These are phyloP conservation scores for Istiophorus platypterus DNA, from an alignment of 2,113 vertebrate species.

Conservation along the genomic window DNA sequence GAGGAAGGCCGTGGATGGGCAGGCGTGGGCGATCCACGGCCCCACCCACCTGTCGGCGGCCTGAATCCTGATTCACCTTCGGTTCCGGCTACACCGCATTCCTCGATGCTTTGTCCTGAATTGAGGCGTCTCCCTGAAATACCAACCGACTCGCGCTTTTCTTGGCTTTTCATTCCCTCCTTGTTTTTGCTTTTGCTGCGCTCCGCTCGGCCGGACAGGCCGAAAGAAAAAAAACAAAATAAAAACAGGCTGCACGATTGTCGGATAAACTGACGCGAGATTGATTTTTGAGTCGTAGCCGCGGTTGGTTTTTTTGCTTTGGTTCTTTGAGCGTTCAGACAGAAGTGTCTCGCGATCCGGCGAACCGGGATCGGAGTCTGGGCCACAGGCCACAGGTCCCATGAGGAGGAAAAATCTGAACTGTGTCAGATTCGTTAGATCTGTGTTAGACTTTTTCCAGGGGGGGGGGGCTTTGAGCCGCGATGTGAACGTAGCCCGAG, in stretches of 20 bases:
- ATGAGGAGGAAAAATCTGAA: conserved; percentile 15
- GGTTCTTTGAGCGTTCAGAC: conserved; percentile 19
- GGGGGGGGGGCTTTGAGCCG: conserved; percentile 4
- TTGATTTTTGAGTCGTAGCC: neutral
- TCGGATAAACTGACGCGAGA: conserved; percentile 34
- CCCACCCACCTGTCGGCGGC: neutral
- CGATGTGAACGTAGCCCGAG: conserved; percentile 28
- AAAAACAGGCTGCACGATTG: no score
- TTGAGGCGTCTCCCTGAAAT: conserved; percentile 41
- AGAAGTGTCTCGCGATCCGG: neutral
- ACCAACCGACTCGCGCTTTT: conserved; percentile 2
- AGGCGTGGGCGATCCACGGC: neutral
- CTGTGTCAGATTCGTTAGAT: neutral
- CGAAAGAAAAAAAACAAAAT: no score
- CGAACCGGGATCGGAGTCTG: neutral
- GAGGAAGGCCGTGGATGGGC: neutral
- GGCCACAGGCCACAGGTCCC: conserved; percentile 24
- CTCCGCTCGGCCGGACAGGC: neutral
- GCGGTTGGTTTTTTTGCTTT: no score
- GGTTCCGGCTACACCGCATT: conserved; percentile 19
- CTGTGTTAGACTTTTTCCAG: no score
- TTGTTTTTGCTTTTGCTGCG: conserved; percentile 5
- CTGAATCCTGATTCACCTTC: conserved; percentile 21
- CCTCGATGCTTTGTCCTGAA: conserved; percentile 29
- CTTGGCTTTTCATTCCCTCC: conserved; percentile 27